phyloP scores from a whole-genome alignment of 64 coral and sea anemone species.

The Hydrozoanthus tunicans region DNA sequence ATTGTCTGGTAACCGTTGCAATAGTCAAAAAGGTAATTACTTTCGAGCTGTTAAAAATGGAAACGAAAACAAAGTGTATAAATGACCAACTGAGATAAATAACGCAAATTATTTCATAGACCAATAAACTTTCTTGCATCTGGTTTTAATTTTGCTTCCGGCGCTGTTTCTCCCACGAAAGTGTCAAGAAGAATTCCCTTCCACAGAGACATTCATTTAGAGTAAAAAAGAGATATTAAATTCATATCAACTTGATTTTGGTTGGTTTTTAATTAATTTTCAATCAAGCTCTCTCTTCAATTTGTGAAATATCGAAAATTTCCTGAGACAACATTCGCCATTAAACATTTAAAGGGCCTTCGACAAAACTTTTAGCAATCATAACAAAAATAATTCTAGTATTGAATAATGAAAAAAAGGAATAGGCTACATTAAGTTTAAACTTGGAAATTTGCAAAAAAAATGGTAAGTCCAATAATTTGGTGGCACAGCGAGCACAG shows the following conservation, averaged over 20 bases:
- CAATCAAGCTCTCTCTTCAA: not conserved
- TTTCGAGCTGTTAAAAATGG: constrained; percentile 19
- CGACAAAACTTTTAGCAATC: too few relatives aligned
- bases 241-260: too few relatives aligned
- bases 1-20: too few relatives aligned
- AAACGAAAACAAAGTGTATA: not conserved
- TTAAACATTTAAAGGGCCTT: not conserved
- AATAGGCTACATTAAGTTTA: not conserved
- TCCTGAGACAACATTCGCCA: not conserved
- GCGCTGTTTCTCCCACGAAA: constrained; percentile 27
- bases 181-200: not conserved
- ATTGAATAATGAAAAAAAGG: not conserved
- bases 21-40: not conserved
- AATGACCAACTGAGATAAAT: not conserved
- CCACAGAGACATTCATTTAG: not conserved
- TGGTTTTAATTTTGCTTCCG: not conserved
- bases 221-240: not conserved
- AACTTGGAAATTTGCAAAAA: not conserved
- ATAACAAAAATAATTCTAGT: too few relatives aligned
- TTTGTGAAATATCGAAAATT: not conserved
- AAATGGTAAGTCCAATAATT: not conserved
- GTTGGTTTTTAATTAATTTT: not conserved
- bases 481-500: not conserved
- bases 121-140: constrained; percentile 15
- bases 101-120: not conserved